A percentile compares a stretch with the other conserved stretches of the same genome.
Conservation (phyloP, 2,797 vertebrate genomes). For the Pampus argenteus region DNA sequence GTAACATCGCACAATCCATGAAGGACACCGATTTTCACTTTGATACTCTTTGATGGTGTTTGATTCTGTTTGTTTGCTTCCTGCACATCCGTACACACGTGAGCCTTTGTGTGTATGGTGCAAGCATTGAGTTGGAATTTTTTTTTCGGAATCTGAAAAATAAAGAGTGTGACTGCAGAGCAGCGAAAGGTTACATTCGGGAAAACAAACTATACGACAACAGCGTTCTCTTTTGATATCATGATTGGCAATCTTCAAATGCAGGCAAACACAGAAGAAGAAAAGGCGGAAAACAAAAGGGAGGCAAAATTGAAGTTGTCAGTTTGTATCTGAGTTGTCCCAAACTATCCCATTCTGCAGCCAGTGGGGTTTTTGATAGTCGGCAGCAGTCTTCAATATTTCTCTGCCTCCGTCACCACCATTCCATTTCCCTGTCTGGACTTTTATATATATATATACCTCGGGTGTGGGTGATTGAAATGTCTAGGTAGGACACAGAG, state of each 20-base stretch:
- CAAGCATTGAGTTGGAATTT: constrained; percentile 26
- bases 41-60: constrained; percentile 64
- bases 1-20: constrained; percentile 68
- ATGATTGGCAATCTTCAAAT: constrained; percentile 76
- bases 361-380: constrained; percentile 74
- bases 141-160: constrained; percentile 58
- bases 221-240: constrained; percentile 66
- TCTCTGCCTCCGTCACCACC: constrained; percentile 46
- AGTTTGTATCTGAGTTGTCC: constrained; percentile 71
- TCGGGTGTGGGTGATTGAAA: constrained; percentile 56
- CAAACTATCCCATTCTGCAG: constrained; percentile 74
- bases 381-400: constrained; percentile 40
- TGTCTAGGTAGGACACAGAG: constrained; percentile 54
- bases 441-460: constrained; percentile 54
- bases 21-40: constrained; percentile 72
- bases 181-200: constrained; percentile 57
- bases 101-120: constrained; percentile 2
- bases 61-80: constrained; percentile 63
- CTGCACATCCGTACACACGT: not conserved
- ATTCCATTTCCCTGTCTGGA: constrained; percentile 55
- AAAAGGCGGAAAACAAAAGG: constrained; percentile 40
- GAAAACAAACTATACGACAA: constrained; percentile 68
- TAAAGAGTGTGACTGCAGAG: constrained; percentile 55
- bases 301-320: constrained; percentile 73
- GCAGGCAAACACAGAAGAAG: constrained; percentile 57